These are phyloP conservation scores for Pipistrellus pipistrellus DNA, from an alignment of 2,797 vertebrate species.

Conservation along the genomic window DNA sequence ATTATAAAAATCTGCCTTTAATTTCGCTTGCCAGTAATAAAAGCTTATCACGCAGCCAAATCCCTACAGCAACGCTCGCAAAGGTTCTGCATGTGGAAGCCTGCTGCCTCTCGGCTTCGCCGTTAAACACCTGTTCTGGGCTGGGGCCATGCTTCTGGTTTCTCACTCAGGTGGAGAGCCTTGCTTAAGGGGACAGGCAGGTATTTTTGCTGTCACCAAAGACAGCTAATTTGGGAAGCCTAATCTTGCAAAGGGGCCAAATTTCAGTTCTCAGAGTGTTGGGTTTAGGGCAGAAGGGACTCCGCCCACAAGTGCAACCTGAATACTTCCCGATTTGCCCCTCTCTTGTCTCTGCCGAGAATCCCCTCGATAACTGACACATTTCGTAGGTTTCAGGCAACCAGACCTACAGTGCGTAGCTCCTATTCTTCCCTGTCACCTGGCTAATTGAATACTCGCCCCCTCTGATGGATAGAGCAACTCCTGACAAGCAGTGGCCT, in stretches of 20 bases:
- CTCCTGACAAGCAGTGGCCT: constrained; percentile 83
- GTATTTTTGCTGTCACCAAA: constrained; percentile 85
- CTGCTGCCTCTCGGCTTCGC: constrained; percentile 80
- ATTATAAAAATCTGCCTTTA: constrained; percentile 71
- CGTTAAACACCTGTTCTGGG: constrained; percentile 84
- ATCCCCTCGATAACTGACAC: constrained; percentile 86
- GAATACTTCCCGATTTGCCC: constrained; percentile 78
- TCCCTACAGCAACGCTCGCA: constrained; percentile 73
- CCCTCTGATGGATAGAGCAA: constrained; percentile 70
- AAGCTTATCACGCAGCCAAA: constrained; percentile 73
- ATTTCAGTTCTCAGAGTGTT: constrained; percentile 90
- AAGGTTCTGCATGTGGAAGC: constrained; percentile 55
- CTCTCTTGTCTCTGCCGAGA: constrained; percentile 77
- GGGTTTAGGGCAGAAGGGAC: constrained; percentile 84
- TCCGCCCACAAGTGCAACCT: constrained; percentile 87
- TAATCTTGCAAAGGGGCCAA: constrained; percentile 86
- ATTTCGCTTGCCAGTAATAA: constrained; percentile 64
- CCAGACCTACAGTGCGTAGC: constrained; percentile 53
- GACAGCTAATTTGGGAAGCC: constrained; percentile 84
- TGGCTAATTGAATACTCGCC: constrained; percentile 86
- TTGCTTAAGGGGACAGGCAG: constrained; percentile 82
- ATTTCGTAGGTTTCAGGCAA: constrained; percentile 80
- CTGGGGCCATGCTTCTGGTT: constrained; percentile 75
- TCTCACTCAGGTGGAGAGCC: constrained; percentile 73
- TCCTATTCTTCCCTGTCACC: constrained; percentile 79